Evolutionary conservation across 2,113 vertebrate species (phyloP).

Genomic region (Gymnarchus niloticus): DNA sequence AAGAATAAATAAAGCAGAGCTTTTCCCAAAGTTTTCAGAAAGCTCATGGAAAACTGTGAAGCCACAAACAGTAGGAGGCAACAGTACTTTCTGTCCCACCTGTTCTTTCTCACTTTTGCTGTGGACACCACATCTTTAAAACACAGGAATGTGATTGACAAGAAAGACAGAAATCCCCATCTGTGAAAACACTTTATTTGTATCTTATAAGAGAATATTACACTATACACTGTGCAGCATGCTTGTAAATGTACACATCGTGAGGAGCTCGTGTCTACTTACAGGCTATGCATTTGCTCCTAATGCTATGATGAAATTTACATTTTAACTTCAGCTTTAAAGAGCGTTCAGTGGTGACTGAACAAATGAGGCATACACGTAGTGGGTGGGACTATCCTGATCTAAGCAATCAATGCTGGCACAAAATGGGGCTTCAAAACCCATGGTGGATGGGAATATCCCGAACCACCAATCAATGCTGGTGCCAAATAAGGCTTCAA

Average conservation of each 20-base stretch:
- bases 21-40: too few relatives aligned
- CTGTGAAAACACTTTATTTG: neutral
- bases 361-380: too few relatives aligned
- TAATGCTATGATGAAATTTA: neutral
- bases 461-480: too few relatives aligned
- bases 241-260: too few relatives aligned
- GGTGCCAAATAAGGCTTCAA: too few relatives aligned
- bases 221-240: neutral
- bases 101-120: too few relatives aligned
- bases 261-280: neutral
- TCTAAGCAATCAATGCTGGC: too few relatives aligned
- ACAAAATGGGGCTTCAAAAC: too few relatives aligned
- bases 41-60: neutral
- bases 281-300: neutral
- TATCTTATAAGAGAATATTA: conserved; percentile 1
- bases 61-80: neutral
- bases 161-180: neutral
- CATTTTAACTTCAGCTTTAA: neutral
- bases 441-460: too few relatives aligned
- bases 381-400: too few relatives aligned
- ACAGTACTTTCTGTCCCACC: neutral
- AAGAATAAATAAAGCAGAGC: neutral
- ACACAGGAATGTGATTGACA: neutral
- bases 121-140: too few relatives aligned
- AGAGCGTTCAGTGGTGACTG: too few relatives aligned